Evolutionary conservation across 2,797 vertebrate genomes (phyloP), one percentile per base, ranked within the genome.

Genomic region (Pseudotriccus pelzelni): DNA sequence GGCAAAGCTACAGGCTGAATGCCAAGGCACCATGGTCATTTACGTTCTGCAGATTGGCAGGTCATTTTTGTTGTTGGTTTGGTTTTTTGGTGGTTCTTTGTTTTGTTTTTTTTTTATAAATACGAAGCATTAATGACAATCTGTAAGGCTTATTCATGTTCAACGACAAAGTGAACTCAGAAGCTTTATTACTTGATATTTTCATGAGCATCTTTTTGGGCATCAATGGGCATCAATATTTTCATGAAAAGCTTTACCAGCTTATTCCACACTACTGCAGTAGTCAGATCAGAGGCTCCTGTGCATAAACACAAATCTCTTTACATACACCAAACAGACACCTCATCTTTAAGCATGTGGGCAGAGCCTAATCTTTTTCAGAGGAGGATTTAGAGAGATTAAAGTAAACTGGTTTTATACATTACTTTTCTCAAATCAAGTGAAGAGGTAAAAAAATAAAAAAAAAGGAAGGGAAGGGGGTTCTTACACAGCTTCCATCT

Each of bases 401-500:
- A 1, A 37, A 21, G 14, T 8, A 59, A 91, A 60, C 8, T 66
- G 28, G 0, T 32, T 70, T 58, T 28, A 68, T 84, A 75, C 12
- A 22, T 11, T 5, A 11, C 10, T 90, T 62, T 64, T 72, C 70
- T 68, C 53, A 82, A 67, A 63, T 44, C 19, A 58, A 89, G n/a
- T 6, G 20, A 60, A 63, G 30, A 74, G 20, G 17, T 53, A 27
- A 70, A 50, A 55, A 49, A 72, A 50, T 67, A 50, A 44, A 10
- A 36, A 46, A 24, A 53, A 60, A 36, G 5, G 12, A 9, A 9
- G 25, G 16, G 20, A 59, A 55, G 7, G 23, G 22, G 8, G 4
- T n/a, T 85, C 98, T 98, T 98, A 99, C 98, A 99, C 98, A 68
- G 98, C 98, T 37, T 99, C 98, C 98, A 98, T 98, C 91, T 98